Percentiles rank a stretch among this genome's conserved stretches.
Conservation (phyloP, 2,797 vertebrate genomes). For the Sebastes trivittatus region DNA sequence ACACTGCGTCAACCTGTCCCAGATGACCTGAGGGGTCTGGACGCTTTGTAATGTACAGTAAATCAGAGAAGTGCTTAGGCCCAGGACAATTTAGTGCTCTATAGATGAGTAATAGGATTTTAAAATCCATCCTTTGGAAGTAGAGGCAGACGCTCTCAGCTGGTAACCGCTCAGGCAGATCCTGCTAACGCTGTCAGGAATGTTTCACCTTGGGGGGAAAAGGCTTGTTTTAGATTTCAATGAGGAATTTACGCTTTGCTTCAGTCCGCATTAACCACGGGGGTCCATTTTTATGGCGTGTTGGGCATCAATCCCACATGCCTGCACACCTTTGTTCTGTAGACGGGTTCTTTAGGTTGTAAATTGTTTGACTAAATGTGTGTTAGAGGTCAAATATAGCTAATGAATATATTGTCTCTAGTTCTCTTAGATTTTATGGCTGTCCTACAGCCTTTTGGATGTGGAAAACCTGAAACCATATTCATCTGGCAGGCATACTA, state of each 20-base stretch:
- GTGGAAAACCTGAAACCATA: neutral
- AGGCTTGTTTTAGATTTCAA: constrained; percentile 25
- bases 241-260: constrained; percentile 19
- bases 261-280: neutral
- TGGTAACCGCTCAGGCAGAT: constrained; percentile 9
- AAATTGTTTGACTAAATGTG: neutral
- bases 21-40: neutral
- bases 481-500: neutral
- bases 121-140: neutral
- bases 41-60: neutral
- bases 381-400: neutral
- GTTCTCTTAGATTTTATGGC: neutral
- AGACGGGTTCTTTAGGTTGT: neutral
- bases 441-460: neutral
- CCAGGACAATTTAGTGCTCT: neutral
- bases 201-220: constrained; percentile 29
- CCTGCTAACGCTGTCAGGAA: constrained; percentile 40
- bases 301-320: constrained; percentile 15
- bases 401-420: neutral
- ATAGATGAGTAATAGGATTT: neutral
- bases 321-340: neutral
- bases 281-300: constrained; percentile 5
- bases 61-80: neutral
- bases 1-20: neutral
- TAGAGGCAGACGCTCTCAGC: neutral